phyloP scores from a whole-genome alignment of 2,797 vertebrate species.

The Acomys russatus region DNA sequence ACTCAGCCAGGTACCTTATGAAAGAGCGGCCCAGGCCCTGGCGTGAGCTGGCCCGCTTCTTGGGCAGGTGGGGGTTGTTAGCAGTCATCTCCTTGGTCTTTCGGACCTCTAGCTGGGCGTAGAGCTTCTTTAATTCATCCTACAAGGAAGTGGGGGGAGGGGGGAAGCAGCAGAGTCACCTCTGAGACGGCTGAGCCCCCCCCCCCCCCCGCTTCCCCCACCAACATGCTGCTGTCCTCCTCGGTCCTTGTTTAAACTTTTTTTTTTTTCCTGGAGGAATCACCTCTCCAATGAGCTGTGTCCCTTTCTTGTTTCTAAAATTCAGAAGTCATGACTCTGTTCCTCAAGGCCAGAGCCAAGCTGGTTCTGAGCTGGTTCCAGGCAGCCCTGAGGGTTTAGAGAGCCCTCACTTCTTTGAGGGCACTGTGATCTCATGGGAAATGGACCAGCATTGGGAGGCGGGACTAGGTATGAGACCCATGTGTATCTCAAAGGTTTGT shows the following conservation, averaged over 20 bases:
- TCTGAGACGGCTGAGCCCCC: not conserved
- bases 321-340: not conserved
- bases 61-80: conserved; percentile 96
- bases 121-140: conserved; percentile 98
- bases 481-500: not conserved
- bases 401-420: not conserved
- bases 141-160: conserved; percentile 71
- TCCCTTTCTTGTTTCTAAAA: conserved; percentile 3
- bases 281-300: not conserved
- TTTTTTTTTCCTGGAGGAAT: not conserved
- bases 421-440: not conserved
- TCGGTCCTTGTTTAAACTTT: not conserved
- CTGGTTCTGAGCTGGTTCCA: not conserved
- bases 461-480: not conserved
- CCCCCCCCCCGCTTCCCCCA: too few species aligned
- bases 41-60: conserved; percentile 92
- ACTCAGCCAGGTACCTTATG: conserved; percentile 91
- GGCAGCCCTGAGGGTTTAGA: not conserved
- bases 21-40: conserved; percentile 93
- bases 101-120: conserved; percentile 95
- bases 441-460: not conserved
- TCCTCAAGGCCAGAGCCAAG: not conserved
- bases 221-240: not conserved
- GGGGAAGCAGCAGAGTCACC: not conserved
- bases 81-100: conserved; percentile 95